Evolutionary conservation across 2,888 invertebrate genomes (phyloP), one percentile per base, ranked within the genome.

Genomic region (Netelia inedita): DNA sequence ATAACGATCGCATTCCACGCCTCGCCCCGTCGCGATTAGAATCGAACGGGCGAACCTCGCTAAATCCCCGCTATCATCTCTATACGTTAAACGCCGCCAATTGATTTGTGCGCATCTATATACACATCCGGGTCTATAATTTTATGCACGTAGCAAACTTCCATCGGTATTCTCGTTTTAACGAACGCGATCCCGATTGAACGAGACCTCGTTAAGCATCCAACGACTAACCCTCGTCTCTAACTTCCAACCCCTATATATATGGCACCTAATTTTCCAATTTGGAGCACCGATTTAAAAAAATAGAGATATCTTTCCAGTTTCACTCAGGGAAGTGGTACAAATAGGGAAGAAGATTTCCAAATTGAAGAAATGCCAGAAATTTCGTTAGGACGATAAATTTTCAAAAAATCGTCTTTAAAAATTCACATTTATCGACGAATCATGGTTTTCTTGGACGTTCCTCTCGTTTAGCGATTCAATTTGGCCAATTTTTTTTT

Each of bases 21-120:
- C 14, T 35, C 28, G 9, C n/a, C n/a, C 53, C 19, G n/a, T 23
- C 3, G 21, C 50, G 53, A 9, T 65, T 46, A 46, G 10, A n/a
- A 75, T 75, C 65, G 41, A 65, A 14, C 14, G 1, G n/a, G n/a
- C 23, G 21, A 68, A 76, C 68, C 9, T 76, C 43, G 23, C 76
- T 57, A 76, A 68, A 76, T 68, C 68, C 16, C 8, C 5, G 28
- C 57, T 35, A 76, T 66, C 68, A 57, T 76, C 41, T 46, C 21
- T 19, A 6, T 14, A 46, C 16, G 23, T 43, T 66, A 21, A 76
- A 74, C 50, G 28, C 35, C 23, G 43, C 21, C 46, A 46, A 61
- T 73, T 73, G 46, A 73, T 73, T 73, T 73, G 46, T 35, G 10
- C 43, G 6, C 14, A 14, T 23, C 46, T 23, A n/a, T 46, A 46